A percentile compares a stretch with the other conserved stretches of the same genome.
Conservation (phyloP, 2,113 vertebrate species). For the Scalopus aquaticus region DNA sequence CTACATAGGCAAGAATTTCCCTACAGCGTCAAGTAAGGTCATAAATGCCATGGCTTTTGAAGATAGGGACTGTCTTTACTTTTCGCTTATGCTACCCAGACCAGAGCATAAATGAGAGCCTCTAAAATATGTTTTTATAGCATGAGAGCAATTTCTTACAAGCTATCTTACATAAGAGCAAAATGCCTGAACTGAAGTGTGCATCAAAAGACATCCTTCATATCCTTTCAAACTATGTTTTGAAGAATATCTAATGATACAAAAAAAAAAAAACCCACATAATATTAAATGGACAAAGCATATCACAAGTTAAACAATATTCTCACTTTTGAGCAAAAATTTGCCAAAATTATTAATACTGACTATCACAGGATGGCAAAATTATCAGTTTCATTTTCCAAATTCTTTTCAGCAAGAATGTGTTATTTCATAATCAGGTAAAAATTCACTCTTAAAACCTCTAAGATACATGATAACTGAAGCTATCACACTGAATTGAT, state of each 20-base stretch:
- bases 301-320: neutral
- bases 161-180: neutral
- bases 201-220: neutral
- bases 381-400: constrained; percentile 28
- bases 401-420: neutral
- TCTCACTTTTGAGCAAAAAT: neutral
- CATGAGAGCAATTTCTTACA: neutral
- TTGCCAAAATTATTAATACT: constrained; percentile 4
- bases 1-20: neutral
- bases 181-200: neutral
- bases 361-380: neutral
- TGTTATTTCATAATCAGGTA: constrained; percentile 21
- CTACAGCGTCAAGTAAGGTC: neutral
- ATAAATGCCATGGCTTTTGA: neutral
- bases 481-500: neutral
- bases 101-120: neutral
- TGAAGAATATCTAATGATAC: neutral
- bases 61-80: neutral
- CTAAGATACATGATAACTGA: neutral
- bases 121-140: constrained; percentile 4
- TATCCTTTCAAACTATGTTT: constrained; percentile 1
- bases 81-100: neutral
- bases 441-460: constrained; percentile 10
- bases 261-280: neutral
- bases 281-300: neutral